Evolutionary conservation across 37 sponge, comb jelly and placozoan genomes (phyloP), one percentile per base, ranked within the genome.

Genomic region (Chondrilla cf. caribensis): DNA sequence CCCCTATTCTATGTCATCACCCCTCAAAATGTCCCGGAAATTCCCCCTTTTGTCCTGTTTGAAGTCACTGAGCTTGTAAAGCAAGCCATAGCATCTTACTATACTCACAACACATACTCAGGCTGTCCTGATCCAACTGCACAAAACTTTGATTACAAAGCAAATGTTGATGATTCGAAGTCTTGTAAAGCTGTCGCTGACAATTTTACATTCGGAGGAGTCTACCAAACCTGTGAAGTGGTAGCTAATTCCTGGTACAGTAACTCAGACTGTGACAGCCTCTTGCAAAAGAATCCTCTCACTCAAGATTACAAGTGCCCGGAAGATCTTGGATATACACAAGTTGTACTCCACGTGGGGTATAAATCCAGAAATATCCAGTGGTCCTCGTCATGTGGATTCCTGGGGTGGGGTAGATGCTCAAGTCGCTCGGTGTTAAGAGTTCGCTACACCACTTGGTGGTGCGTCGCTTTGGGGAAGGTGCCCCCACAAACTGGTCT

Each of bases 271-370:
- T 73, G 76, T 39, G 24, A 22, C 5, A 9, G 36, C 1, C 44
- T 73, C 19, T n/a, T 73, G 1, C 90, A 89, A 60, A 44, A 22
- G 6, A 93, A 93, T 67, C 90, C 90, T 28, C 62, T 84, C 14
- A 93, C 93, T 8, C 85, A 87, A 54, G 70, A 58, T 42, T 85
- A 42, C 37, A 79, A 39, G 39, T 92, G 93, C 25, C 89, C 89
- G 18, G 58, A 37, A 26, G 51, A 47, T 47, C 51, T 47, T 47
- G 64, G 64, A 28, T 92, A 86, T 43, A 58, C 44, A 11, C 39
- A 89, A 4, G 81, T 92, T 0, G 32, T 26, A 18, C 84, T 92
- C 28, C 86, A 92, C 60, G 54, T 51, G 31, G 89, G 93, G 18
- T 18, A 32, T 0, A 36, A 33, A 25, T 38, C 58, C 2, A 79